Percentiles rank a stretch among this genome's conserved stretches.
phyloP scores from a whole-genome alignment of 92 coral and sea anemone genomes.

The Anthopleura xanthogrammica region DNA sequence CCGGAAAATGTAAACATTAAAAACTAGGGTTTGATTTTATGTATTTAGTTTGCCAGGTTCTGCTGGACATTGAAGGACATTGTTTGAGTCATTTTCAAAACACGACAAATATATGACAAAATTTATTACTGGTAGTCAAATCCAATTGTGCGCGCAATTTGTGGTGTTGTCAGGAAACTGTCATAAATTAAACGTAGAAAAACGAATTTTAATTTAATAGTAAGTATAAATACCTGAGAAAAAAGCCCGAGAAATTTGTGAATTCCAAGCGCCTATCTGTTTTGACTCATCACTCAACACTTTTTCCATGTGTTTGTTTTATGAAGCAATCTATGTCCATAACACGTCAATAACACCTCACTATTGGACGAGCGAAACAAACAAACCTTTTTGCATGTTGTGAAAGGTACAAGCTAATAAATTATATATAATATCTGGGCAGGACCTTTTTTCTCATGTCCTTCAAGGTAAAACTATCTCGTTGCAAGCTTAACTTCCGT shows the following conservation, averaged over 20 bases:
- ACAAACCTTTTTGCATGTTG: slow-evolving; percentile 11
- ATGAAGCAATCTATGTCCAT: not conserved
- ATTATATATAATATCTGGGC: not conserved
- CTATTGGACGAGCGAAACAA: slow-evolving; percentile 17
- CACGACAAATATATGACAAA: not conserved
- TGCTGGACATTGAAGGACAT: no score
- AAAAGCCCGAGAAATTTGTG: not conserved
- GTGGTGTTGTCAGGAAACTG: not conserved
- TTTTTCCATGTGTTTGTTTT: not conserved
- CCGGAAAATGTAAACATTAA: slow-evolving; percentile 27
- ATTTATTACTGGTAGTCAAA: not conserved
- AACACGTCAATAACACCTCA: slow-evolving; percentile 12
- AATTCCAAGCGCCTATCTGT: not conserved
- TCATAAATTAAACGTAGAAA: not conserved
- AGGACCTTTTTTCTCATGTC: not conserved
- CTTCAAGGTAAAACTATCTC: not conserved
- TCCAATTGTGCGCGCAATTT: not conserved
- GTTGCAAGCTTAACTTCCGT: not conserved
- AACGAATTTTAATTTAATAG: not conserved
- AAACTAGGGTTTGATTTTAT: not conserved
- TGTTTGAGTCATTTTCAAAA: not conserved
- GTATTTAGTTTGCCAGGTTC: no score
- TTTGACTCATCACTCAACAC: not conserved
- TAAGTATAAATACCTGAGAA: not conserved
- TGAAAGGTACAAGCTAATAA: slow-evolving; percentile 13